Base-by-base conservation (phyloP, 2,888 invertebrate species). In the Protodeltote pygarga region DNA sequence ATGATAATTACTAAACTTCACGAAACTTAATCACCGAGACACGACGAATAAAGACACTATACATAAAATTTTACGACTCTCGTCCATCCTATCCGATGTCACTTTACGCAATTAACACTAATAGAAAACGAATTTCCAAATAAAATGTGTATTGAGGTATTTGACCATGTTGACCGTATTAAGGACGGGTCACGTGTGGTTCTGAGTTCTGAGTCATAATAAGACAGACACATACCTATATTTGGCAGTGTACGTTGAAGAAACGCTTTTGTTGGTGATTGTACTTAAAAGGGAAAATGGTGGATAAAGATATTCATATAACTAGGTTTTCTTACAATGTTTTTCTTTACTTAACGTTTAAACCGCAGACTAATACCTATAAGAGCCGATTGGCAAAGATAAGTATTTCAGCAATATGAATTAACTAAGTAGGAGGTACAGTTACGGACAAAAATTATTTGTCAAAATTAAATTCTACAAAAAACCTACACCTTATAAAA, bases 51-150 rank as follows among this genome's bases (percentile, higher is more conserved):
- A 53, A 62, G 54, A 55, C 39, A 60, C 34, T n/a, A 23, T 46
- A 53, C 44, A 67, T 68, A 67, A 65, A 65, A 68, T 60, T 68
- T 67, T 41, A 67, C 55, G 69, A 68, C 21, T 25, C 29, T 21
- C 54, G 49, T 55, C 37, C 13, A 46, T 62, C 58, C 42, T 41
- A 47, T 46, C 57, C 40, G 38, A 59, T 66, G 53, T 50, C 51
- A 42, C 49, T 47, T 20, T 24, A 39, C 29, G 57, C 52, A 65
- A 66, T 67, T 65, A 67, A 60, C 50, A 48, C 57, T 60, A 64
- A 65, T 63, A 65, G 64, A 63, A 67, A 63, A 46, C 42, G 34
- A 46, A 65, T 65, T 65, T 63, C 51, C 39, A 47, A 49, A 63
- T 58, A 59, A 61, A 59, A 65, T 62, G 32, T 57, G 44, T 24